Evolutionary conservation across 2,797 vertebrate genomes (phyloP), one percentile per base, ranked within the genome.

Genomic region (Ctenopoma multispine): DNA sequence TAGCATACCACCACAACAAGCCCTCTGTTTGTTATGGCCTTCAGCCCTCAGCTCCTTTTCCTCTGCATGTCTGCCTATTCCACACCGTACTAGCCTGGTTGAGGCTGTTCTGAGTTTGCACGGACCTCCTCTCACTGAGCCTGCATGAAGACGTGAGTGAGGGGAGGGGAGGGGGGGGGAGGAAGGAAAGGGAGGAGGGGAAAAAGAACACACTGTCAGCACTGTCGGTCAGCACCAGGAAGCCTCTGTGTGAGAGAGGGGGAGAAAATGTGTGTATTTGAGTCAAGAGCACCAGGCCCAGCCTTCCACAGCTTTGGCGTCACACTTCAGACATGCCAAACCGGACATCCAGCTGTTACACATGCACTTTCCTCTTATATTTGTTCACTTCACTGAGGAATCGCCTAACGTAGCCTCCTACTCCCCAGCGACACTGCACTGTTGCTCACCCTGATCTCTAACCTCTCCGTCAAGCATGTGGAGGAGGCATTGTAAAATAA

Each of bases 171-270:
- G 9, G 41, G 24, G 10, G 60, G 57, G 63, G 48, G 60, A n/a
- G 73, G 76, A 72, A 80, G 84, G 81, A 86, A 90, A 89, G 80
- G 87, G 88, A 85, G 72, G 84, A 68, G 69, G 76, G 43, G 71
- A 47, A 72, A 84, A 80, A 81, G 76, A 79, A 75, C 80, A 75
- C 63, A 55, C n/a, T 64, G 79, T 90, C 83, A 83, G 73, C 72
- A 70, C 34, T 79, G 77, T 87, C 14, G 41, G 53, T 70, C 75
- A 69, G 70, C 41, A 74, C 34, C 51, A 71, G 63, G 56, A 69
- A 58, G 57, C 12, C 4, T 48, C 50, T 53, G 38, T 61, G 49
- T 44, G 46, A 53, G 53, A 59, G 55, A 34, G 57, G 36, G 46
- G 56, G 48, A 50, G 71, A 62, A 54, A 41, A 43, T 47, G 21